These are phyloP conservation scores for Siniperca scherzeri DNA, from an alignment of 2,797 vertebrate genomes.

Conservation along the genomic window DNA sequence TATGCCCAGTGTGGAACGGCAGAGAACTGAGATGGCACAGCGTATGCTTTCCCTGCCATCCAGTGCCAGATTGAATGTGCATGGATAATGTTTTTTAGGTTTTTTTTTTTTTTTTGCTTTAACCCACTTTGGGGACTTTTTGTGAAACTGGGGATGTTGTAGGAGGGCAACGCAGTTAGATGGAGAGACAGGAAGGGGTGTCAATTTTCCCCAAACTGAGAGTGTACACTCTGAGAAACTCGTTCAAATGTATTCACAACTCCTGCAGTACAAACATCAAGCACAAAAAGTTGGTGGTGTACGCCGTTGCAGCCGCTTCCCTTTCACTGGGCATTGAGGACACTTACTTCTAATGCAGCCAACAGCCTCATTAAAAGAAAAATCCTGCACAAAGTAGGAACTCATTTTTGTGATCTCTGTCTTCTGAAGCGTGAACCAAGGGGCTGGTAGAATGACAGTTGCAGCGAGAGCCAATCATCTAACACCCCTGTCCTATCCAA, in stretches of 20 bases:
- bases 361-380: constrained; percentile 47
- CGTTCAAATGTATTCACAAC: constrained; percentile 23
- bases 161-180: background rate
- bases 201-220: background rate
- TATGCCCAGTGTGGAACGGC: constrained; percentile 27
- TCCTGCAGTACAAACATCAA: constrained; percentile 24
- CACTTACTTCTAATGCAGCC: constrained; percentile 25
- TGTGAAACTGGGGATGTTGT: constrained; percentile 11
- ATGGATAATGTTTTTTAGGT: constrained; percentile 14
- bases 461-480: constrained; percentile 8
- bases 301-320: background rate
- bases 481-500: constrained; percentile 8
- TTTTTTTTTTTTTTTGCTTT: constrained; percentile 1
- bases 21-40: constrained; percentile 34
- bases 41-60: constrained; percentile 4
- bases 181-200: background rate
- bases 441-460: constrained; percentile 6
- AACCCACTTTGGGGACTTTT: constrained; percentile 42
- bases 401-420: constrained; percentile 34
- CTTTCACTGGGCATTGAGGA: constrained; percentile 29
- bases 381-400: constrained; percentile 14
- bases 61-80: constrained; percentile 23
- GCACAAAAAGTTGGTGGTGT: background rate
- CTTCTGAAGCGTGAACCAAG: constrained; percentile 41
- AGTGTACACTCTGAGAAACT: constrained; percentile 17